A percentile compares a stretch with the other conserved stretches of the same genome.
These are phyloP conservation scores for Rhodinocichla rosea DNA, from an alignment of 2,113 vertebrate species.

Conservation along the genomic window DNA sequence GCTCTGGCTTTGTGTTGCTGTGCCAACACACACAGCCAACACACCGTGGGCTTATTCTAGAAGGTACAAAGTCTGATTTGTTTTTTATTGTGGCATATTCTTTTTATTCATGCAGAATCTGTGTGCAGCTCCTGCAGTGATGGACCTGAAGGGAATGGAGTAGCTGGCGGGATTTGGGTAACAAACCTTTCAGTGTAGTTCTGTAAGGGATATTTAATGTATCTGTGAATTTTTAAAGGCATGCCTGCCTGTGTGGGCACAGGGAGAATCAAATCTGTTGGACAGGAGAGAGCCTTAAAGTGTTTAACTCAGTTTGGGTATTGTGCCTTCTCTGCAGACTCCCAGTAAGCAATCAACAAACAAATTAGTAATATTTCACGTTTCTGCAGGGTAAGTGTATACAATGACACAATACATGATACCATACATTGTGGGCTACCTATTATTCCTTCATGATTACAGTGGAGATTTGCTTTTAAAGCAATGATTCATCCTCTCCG, in stretches of 20 bases:
- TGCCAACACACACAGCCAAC: not conserved
- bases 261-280: not conserved
- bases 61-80: not conserved
- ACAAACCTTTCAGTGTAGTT: not conserved
- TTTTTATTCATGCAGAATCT: not conserved
- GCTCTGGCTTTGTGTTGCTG: not conserved
- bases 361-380: not conserved
- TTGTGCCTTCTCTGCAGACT: not conserved
- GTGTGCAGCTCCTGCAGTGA: not conserved
- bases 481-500: constrained; percentile 31
- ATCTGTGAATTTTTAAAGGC: not conserved
- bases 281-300: not conserved
- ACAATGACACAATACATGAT: not conserved
- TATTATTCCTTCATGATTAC: constrained; percentile 42
- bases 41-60: not conserved
- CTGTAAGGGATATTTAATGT: not conserved
- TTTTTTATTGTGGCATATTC: not conserved
- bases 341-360: not conserved
- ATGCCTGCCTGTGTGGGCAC: not conserved
- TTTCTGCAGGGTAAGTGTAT: not conserved
- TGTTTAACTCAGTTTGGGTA: not conserved
- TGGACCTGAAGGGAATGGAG: not conserved
- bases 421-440: not conserved
- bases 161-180: not conserved
- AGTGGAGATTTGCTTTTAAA: constrained; percentile 43